Evolutionary conservation across 2,888 invertebrate genomes (phyloP).

Genomic region (Lagria hirta): DNA sequence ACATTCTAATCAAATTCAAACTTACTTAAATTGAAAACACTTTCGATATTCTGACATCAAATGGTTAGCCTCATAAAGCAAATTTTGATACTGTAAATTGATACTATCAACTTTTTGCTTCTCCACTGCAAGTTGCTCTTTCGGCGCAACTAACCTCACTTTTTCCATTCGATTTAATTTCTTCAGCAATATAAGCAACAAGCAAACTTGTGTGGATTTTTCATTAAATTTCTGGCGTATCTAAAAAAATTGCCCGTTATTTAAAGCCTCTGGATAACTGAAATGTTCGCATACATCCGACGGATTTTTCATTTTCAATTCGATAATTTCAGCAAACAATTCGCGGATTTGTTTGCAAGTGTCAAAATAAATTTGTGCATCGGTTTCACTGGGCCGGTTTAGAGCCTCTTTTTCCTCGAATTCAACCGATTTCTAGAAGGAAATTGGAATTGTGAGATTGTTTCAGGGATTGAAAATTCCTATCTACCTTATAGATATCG

Average conservation of each 20-base stretch:
- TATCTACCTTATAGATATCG: constrained; percentile 63
- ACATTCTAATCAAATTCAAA: constrained; percentile 10
- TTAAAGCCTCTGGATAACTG: background rate
- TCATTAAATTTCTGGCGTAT: constrained; percentile 63
- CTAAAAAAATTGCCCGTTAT: constrained; percentile 51
- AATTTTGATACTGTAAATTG: constrained; percentile 87
- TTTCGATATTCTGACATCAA: constrained; percentile 92
- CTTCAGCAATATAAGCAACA: constrained; percentile 80
- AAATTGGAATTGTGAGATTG: background rate
- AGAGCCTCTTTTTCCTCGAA: constrained; percentile 76
- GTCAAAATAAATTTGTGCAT: constrained; percentile 66
- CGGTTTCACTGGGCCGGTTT: constrained; percentile 65
- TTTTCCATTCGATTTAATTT: constrained; percentile 90
- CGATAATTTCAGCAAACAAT: constrained; percentile 68
- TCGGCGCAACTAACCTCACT: constrained; percentile 77
- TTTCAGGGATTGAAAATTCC: background rate
- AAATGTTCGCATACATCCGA: constrained; percentile 54
- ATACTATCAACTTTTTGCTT: constrained; percentile 89
- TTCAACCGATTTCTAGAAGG: constrained; percentile 64
- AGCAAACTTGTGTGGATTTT: constrained; percentile 70
- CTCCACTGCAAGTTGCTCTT: constrained; percentile 79
- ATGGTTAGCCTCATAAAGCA: constrained; percentile 92
- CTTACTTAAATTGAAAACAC: constrained; percentile 88
- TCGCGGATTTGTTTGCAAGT: constrained; percentile 71
- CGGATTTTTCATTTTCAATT: constrained; percentile 62